phyloP scores from a whole-genome alignment of 2,888 invertebrate species.

The Ophion slaviceki region DNA sequence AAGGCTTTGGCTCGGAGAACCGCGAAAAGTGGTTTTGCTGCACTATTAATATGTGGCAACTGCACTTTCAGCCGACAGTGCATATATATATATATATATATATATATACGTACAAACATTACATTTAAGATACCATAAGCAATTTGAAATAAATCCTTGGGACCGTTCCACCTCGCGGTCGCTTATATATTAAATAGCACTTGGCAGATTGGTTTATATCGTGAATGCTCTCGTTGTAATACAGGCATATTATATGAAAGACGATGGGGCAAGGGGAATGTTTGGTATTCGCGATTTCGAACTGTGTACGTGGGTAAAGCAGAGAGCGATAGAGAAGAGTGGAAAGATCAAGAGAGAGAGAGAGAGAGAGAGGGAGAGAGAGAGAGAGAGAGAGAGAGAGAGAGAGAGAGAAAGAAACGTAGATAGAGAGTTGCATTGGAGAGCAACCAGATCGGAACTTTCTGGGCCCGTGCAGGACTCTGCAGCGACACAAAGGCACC shows the following conservation, averaged over 20 bases:
- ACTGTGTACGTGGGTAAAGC: slow-evolving; percentile 12
- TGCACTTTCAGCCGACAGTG: background rate
- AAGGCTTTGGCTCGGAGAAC: background rate
- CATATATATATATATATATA: background rate
- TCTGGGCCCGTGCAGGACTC: slow-evolving; percentile 37
- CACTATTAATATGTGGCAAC: background rate
- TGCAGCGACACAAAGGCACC: slow-evolving; percentile 70
- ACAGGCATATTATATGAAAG: slow-evolving; percentile 44
- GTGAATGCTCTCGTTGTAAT: slow-evolving; percentile 54
- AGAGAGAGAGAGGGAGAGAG: background rate
- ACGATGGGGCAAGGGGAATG: background rate
- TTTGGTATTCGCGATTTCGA: slow-evolving; percentile 36
- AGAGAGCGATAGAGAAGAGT: slow-evolving; percentile 7
- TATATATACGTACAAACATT: slow-evolving; percentile 8
- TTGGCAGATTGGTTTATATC: slow-evolving; percentile 67
- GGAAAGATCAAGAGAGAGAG: slow-evolving; percentile 12
- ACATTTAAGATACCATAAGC: slow-evolving; percentile 54
- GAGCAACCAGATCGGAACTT: slow-evolving; percentile 38
- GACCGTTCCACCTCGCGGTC: slow-evolving; percentile 60
- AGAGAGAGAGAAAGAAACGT: slow-evolving; percentile 14
- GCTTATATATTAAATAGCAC: slow-evolving; percentile 69
- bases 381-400: background rate
- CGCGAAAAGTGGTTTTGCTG: background rate
- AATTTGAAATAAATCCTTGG: slow-evolving; percentile 66
- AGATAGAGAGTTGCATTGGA: slow-evolving; percentile 47